A percentile compares a stretch with the other conserved stretches of the same genome.
Evolutionary conservation across 2,797 vertebrate genomes (phyloP).

Genomic region (Anniella stebbinsi): DNA sequence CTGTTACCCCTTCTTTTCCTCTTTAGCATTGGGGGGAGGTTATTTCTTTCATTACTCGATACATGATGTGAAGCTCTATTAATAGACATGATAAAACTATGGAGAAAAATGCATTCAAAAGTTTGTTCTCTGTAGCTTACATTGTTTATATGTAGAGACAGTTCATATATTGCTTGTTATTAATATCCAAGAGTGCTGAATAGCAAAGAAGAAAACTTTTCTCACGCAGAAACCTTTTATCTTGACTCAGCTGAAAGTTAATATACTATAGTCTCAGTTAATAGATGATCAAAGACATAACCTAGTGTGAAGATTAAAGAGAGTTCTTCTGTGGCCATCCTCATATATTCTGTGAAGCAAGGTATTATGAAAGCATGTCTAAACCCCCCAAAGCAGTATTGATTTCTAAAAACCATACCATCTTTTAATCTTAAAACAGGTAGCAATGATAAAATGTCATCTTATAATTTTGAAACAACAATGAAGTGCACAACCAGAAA

Average conservation of each 20-base stretch:
- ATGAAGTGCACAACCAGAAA: constrained; percentile 66
- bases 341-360: constrained; percentile 55
- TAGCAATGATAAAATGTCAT: constrained; percentile 70
- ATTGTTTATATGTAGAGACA: constrained; percentile 65
- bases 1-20: constrained; percentile 14
- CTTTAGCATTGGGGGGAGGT: constrained; percentile 38
- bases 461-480: constrained; percentile 68
- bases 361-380: constrained; percentile 70
- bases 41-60: constrained; percentile 41
- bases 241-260: constrained; percentile 67
- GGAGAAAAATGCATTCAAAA: constrained; percentile 58
- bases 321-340: constrained; percentile 55
- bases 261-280: constrained; percentile 74
- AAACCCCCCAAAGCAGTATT: constrained; percentile 70
- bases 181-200: constrained; percentile 65
- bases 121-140: constrained; percentile 53
- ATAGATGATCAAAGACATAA: constrained; percentile 72
- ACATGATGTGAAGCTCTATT: constrained; percentile 49
- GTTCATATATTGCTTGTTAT: constrained; percentile 63
- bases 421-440: constrained; percentile 70
- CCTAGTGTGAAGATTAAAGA: constrained; percentile 70
- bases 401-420: constrained; percentile 74
- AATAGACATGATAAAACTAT: constrained; percentile 49
- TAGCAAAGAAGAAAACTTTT: constrained; percentile 63
- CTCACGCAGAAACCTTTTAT: constrained; percentile 66